Percentiles rank a stretch among this genome's conserved stretches.
These are phyloP conservation scores for Copsychus sechellarum DNA, from an alignment of 2,113 vertebrate genomes.

Conservation along the genomic window DNA sequence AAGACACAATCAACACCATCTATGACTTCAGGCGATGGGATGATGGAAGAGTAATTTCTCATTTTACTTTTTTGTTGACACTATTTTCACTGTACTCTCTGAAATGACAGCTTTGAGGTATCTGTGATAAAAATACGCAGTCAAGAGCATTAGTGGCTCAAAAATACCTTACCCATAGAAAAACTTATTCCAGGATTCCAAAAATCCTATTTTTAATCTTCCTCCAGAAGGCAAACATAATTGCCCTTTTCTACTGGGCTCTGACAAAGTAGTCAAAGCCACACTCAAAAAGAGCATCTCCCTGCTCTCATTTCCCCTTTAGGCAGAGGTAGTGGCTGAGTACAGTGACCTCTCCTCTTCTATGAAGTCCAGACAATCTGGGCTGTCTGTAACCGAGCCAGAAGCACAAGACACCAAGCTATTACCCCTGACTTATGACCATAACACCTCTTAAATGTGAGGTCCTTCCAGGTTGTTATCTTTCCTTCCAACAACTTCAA, in stretches of 20 bases:
- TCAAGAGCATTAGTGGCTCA: background rate
- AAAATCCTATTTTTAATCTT: slow-evolving; percentile 8
- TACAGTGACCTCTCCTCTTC: background rate
- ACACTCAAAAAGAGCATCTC: background rate
- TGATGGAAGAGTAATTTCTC: slow-evolving; percentile 50
- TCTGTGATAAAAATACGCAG: slow-evolving; percentile 11
- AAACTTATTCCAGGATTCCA: background rate
- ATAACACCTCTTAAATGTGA: background rate
- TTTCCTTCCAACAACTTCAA: slow-evolving; percentile 23
- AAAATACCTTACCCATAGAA: background rate
- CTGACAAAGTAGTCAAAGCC: background rate
- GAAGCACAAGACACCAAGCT: background rate
- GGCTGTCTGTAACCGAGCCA: background rate
- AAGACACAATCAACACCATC: slow-evolving; percentile 49
- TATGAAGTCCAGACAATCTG: background rate
- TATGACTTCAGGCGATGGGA: slow-evolving; percentile 7
- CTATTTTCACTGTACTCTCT: slow-evolving; percentile 5
- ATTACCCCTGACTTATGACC: background rate
- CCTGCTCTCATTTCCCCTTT: background rate
- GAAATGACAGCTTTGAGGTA: slow-evolving; percentile 5
- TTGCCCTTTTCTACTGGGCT: background rate
- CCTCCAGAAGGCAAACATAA: background rate
- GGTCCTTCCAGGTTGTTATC: background rate
- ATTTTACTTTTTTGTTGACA: slow-evolving; percentile 40
- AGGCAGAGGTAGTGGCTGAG: background rate